phyloP scores from a whole-genome alignment of 1,140 invertebrate species.

The Scaptomyza pallida region DNA sequence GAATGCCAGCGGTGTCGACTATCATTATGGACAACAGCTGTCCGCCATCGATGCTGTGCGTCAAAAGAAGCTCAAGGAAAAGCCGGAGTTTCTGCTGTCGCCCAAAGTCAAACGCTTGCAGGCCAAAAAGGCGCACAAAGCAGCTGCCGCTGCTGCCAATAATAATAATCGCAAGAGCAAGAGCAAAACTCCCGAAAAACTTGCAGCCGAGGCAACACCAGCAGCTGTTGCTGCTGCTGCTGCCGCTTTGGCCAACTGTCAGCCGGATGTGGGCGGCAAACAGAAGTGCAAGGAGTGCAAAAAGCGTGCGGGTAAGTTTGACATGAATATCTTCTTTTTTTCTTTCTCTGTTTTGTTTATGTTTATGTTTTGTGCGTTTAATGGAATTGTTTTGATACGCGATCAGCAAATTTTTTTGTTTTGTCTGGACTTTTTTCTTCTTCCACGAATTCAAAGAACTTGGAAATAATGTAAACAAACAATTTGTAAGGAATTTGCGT shows the following conservation, averaged over 20 bases:
- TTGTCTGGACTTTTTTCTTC: no score
- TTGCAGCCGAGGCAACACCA: background rate
- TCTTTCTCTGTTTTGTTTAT: no score
- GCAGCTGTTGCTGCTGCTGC: no score
- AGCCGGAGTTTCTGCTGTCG: constrained; percentile 66
- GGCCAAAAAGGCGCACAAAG: constrained; percentile 54
- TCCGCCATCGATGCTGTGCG: constrained; percentile 61
- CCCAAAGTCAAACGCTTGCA: constrained; percentile 71
- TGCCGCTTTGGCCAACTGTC: constrained; percentile 12
- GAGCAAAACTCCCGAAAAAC: constrained; percentile 48
- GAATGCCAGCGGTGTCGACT: constrained; percentile 75
- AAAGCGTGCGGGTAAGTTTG: no score
- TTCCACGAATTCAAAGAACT: no score
- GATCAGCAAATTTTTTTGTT: no score
- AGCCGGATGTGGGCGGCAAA: constrained; percentile 2
- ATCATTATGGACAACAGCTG: constrained; percentile 79
- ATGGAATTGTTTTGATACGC: no score
- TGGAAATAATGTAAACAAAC: no score
- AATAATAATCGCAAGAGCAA: constrained; percentile 66
- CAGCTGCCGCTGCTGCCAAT: constrained; percentile 14
- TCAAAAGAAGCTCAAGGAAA: constrained; percentile 65
- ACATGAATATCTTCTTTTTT: no score
- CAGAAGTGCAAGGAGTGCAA: constrained; percentile 51
- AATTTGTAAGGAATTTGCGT: no score
- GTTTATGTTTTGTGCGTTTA: no score